Percentiles rank a stretch among this genome's conserved stretches.
Evolutionary conservation across 2,113 vertebrate species (phyloP).

Genomic region (Bambusicola thoracicus): DNA sequence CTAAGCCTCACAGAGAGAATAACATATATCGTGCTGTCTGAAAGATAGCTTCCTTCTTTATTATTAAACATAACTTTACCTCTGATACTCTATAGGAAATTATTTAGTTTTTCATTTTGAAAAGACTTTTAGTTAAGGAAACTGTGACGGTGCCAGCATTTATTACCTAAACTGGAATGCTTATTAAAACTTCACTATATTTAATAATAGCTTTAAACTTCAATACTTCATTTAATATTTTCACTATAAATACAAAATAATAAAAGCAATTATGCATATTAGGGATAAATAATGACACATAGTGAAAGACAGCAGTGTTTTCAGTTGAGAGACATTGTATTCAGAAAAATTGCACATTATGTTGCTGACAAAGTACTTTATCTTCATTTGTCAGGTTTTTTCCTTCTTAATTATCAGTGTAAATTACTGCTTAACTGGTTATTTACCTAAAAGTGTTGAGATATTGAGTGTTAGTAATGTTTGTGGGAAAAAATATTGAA

Average conservation of each 20-base stretch:
- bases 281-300: background rate
- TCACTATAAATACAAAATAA: background rate
- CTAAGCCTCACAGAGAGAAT: background rate
- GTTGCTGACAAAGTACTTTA: background rate
- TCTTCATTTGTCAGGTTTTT: background rate
- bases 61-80: background rate
- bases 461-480: background rate
- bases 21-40: accelerated
- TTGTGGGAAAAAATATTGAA: background rate
- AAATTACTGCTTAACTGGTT: background rate
- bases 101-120: background rate
- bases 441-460: background rate
- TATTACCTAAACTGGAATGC: background rate
- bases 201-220: background rate
- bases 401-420: background rate
- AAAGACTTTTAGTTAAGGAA: background rate
- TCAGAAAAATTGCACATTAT: background rate
- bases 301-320: background rate
- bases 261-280: background rate
- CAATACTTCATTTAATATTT: background rate
- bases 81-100: background rate
- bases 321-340: background rate
- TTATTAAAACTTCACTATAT: background rate
- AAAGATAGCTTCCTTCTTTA: background rate
- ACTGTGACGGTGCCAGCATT: background rate